Base-by-base conservation (phyloP, 2,888 invertebrate species). In the Tineola bisselliella region DNA sequence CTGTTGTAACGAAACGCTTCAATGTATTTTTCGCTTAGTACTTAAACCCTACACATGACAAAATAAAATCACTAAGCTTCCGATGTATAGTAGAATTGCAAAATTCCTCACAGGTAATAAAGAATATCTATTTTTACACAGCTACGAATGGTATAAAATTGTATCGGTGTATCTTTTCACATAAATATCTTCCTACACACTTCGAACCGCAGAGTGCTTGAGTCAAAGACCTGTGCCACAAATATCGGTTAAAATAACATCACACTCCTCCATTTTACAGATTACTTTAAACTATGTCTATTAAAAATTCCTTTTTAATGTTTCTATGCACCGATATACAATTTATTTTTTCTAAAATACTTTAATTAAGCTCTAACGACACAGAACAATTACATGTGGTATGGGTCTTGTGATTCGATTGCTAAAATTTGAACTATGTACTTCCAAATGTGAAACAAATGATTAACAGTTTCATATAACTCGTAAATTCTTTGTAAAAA, bases 151-250 rank as follows among this genome's bases (percentile, higher is more conserved):
- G 54, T 25, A 25, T 54, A 54, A 54, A 25, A 18, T 25, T 11
- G 19, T 54, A 25, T 54, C 10, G 54, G n/a, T 25, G 54, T n/a
- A 25, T 48, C 19, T 25, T 54, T 54, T 54, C 54, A 54, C 54
- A 54, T 54, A 54, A 54, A 54, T 54, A 54, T 25, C 54, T 12
- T 18, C 54, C 54, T 54, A 54, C 54, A 54, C 54, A 54, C 54
- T 25, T 25, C 54, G 25, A 10, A 25, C 54, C 25, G 19, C 54
- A 25, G 48, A 48, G 54, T 54, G 54, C 54, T 48, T 54, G 25
- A 54, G 54, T 54, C 54, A 54, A 54, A 54, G 54, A 54, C 54
- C 54, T 54, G 25, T 19, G 11, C 54, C 25, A 54, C 54, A 54
- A 54, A 54, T 54, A 25, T 25, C 54, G 25, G 54, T 54, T 54